Base-by-base conservation (phyloP, 2,888 invertebrate species). In the Temnothorax unifasciatus region DNA sequence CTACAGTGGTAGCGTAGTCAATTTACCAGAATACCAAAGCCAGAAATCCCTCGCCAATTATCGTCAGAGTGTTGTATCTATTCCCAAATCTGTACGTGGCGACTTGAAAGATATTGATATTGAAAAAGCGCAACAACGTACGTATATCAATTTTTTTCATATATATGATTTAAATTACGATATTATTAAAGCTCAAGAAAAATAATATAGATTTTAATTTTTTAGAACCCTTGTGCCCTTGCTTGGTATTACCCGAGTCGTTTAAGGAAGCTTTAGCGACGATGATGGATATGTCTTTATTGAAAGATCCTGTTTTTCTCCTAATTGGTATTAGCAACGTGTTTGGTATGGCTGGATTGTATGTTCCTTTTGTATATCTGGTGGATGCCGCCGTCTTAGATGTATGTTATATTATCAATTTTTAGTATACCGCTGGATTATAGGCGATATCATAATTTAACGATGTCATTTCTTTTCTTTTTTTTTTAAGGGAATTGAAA, bases 271-370 rank as follows among this genome's bases (percentile, higher is more conserved):
- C 98, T 44, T 95, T 99, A 63, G 96, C 97, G 77, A 98, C 98
- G 81, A 99, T 99, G 99, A 95, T 99, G 96, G 99, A 99, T 95
- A 96, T 98, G 91, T 97, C 97, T 76, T 95, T 99, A 77, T 96
- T 99, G 82, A 97, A 97, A 88, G 97, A 99, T 95, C 98, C 98
- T 3, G 98, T 98, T 83, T 98, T 99, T 95, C 97, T 98, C 96
- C 95, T 99, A 77, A 98, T 99, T 93, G 98, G 98, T 85, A 96
- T 99, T 77, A 99, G 98, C 88, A 99, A 99, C 95, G 96, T 99
- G 83, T 98, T 99, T 94, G 99, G 99, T 92, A 99, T 99, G 98
- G 98, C 99, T 77, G 99, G 99, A 89, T 97, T 99, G 81, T 99
- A 99, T 95, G 98, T 99, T 89, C 99, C 99, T 57, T 99, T 99